phyloP scores from a whole-genome alignment of 2,113 vertebrate genomes.

The Aplodontia rufa region DNA sequence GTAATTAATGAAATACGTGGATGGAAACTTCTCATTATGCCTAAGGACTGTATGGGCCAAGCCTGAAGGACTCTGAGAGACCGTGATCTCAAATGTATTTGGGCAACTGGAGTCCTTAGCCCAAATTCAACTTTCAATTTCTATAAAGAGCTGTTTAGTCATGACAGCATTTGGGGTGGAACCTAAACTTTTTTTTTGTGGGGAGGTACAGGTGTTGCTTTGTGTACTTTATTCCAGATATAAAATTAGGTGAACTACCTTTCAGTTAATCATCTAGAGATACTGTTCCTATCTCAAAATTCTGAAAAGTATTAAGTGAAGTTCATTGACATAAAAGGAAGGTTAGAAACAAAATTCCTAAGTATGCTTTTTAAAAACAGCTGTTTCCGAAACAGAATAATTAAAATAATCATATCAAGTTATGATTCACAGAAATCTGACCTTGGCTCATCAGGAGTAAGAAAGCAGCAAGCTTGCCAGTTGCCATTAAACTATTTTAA shows the following conservation, averaged over 20 bases:
- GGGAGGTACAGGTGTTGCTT: background rate
- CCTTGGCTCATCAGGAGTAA: background rate
- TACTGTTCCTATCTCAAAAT: background rate
- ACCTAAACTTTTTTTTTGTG: background rate
- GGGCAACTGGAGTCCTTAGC: background rate
- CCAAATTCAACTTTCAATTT: conserved; percentile 33
- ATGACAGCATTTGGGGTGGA: background rate
- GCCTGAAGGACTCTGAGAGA: background rate
- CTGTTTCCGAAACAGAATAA: conserved; percentile 15
- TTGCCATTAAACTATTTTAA: conserved; percentile 24
- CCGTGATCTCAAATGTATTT: background rate
- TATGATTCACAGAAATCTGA: conserved; percentile 24
- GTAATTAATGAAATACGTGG: background rate
- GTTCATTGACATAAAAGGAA: background rate
- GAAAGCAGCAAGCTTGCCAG: background rate
- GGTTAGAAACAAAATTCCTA: background rate
- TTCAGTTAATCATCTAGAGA: conserved; percentile 11
- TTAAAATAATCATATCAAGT: background rate
- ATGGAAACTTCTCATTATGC: background rate
- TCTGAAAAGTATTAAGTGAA: background rate
- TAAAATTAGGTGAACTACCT: background rate
- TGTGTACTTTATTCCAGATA: background rate
- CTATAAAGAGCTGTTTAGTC: background rate
- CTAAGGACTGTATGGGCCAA: background rate
- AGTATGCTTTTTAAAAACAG: background rate